Evolutionary conservation across 2,888 invertebrate species (phyloP).

Genomic region (Drosophila subsilvestris): DNA sequence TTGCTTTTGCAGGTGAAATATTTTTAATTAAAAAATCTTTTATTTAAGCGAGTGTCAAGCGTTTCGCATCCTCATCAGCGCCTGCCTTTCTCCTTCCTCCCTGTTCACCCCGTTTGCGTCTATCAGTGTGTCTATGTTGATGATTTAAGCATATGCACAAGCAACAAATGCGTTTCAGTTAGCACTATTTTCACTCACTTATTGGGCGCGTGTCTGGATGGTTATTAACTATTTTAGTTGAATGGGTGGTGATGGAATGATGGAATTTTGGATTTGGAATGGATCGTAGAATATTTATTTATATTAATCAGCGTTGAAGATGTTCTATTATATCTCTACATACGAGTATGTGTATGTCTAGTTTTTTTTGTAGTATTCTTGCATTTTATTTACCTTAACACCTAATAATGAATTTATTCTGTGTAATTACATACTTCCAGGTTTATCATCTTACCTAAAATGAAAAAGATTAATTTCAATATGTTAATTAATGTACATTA

Average conservation of each 20-base stretch:
- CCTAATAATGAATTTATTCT: not conserved
- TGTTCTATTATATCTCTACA: too few species aligned
- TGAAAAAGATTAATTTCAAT: not conserved
- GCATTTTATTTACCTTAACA: not conserved
- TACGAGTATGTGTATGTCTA: too few species aligned
- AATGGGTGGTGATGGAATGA: too few species aligned
- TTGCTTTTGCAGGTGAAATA: slow-evolving; percentile 72
- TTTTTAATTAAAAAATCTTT: slow-evolving; percentile 78
- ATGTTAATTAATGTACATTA: not conserved
- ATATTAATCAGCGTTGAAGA: too few species aligned
- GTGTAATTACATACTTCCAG: not conserved
- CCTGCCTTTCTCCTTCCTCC: not conserved
- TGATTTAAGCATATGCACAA: slow-evolving; percentile 28
- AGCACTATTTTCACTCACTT: slow-evolving; percentile 25
- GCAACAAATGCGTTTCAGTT: slow-evolving; percentile 5
- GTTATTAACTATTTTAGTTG: slow-evolving; percentile 25
- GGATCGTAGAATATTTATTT: too few species aligned
- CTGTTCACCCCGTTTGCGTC: not conserved
- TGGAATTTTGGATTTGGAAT: not conserved
- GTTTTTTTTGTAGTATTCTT: not conserved
- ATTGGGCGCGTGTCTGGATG: not conserved
- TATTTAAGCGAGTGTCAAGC: slow-evolving; percentile 74
- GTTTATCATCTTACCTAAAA: slow-evolving; percentile 27
- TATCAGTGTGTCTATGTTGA: slow-evolving; percentile 2
- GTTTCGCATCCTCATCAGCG: slow-evolving; percentile 33